These are phyloP conservation scores for Cryptops parisi DNA, from an alignment of 2,888 invertebrate genomes.

Conservation along the genomic window DNA sequence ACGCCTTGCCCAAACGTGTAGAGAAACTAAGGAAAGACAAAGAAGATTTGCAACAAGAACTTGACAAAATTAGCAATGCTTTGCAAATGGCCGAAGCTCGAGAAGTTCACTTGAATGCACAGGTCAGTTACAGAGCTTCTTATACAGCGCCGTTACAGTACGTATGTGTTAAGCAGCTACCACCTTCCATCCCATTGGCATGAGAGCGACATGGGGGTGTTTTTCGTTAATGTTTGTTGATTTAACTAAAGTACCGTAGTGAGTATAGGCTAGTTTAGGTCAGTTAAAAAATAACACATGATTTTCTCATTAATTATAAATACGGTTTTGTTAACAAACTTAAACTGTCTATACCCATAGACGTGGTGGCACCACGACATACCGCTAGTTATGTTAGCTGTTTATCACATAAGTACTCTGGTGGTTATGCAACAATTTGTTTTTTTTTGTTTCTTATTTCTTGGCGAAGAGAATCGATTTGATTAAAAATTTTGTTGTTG, in stretches of 20 bases:
- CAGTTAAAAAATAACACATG: background rate
- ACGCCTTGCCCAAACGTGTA: slow-evolving; percentile 24
- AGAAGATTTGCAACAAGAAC: slow-evolving; percentile 21
- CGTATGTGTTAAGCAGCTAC: too few relatives aligned
- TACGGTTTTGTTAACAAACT: background rate
- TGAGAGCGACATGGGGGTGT: too few relatives aligned
- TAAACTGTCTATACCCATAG: too few relatives aligned
- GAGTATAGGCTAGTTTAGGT: background rate
- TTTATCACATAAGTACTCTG: too few relatives aligned
- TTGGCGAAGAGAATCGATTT: too few relatives aligned
- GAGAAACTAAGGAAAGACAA: slow-evolving; percentile 24
- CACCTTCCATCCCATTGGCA: too few relatives aligned
- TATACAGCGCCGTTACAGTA: too few relatives aligned
- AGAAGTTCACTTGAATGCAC: slow-evolving; percentile 14
- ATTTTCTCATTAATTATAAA: background rate
- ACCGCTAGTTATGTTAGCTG: too few relatives aligned
- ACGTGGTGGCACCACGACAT: too few relatives aligned
- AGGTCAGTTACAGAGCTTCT: slow-evolving; percentile 6
- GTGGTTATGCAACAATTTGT: background rate
- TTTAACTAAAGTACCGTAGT: background rate
- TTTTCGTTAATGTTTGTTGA: too few relatives aligned
- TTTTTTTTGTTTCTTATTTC: background rate
- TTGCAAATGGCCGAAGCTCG: slow-evolving; percentile 6
- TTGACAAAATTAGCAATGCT: slow-evolving; percentile 12
- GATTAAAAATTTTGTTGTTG: background rate